These are phyloP conservation scores for Entosphenus tridentatus DNA, from an alignment of 2,113 vertebrate genomes.

Conservation along the genomic window DNA sequence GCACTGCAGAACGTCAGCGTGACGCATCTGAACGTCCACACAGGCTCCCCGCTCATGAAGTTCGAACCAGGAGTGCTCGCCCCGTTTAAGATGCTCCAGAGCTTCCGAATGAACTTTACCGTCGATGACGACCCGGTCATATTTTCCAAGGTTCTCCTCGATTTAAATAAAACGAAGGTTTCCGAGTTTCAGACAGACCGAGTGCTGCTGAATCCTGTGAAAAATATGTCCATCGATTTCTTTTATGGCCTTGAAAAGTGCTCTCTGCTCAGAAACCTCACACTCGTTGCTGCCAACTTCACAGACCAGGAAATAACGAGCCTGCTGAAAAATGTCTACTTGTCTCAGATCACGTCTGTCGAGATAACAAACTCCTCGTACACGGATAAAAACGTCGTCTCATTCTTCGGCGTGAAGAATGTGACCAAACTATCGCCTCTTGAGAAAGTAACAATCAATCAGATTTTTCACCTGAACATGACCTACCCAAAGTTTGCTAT, in stretches of 20 bases:
- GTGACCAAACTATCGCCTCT: neutral
- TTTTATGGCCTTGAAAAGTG: neutral
- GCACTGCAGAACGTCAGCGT: no score
- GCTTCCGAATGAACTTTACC: neutral
- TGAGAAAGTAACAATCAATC: neutral
- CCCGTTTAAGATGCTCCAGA: no score
- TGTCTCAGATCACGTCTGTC: neutral
- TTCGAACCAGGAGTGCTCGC: no score
- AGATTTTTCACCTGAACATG: constrained; percentile 2
- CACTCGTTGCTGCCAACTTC: neutral
- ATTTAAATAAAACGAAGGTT: neutral
- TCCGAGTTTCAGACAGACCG: neutral
- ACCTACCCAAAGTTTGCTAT: constrained; percentile 1
- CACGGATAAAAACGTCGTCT: neutral
- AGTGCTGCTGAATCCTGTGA: neutral
- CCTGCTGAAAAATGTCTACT: neutral
- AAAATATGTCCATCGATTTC: neutral
- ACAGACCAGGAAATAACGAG: neutral
- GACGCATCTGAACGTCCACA: no score
- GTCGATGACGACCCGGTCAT: neutral
- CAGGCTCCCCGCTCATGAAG: no score
- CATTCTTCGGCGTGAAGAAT: neutral
- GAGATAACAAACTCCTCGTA: neutral
- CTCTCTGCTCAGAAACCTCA: neutral
- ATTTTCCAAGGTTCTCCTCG: neutral